Base-by-base conservation (phyloP, 1,140 invertebrate species). In the Arctopsyche grandis region DNA sequence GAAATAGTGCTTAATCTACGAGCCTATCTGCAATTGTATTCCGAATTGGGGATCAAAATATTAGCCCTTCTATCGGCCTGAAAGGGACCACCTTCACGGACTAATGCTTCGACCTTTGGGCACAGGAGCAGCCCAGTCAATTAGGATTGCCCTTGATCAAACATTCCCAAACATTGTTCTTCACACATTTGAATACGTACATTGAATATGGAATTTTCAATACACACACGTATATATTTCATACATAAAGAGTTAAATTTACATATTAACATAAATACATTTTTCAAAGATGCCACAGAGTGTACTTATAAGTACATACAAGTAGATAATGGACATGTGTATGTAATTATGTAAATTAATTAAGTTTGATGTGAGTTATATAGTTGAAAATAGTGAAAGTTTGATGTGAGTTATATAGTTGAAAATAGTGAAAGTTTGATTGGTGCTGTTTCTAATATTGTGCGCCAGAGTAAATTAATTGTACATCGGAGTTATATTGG, bases 21-120 rank as follows among this genome's bases (percentile, higher is more conserved):
- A 79, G 75, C 80, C 80, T 79, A 81, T 81, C 80, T 80, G 63
- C 78, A 81, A 79, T 81, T 81, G 76, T 56, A 79, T 69, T 63
- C 66, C 69, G 80, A 81, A 81, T 79, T 81, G 80, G 56, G 80
- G 80, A 81, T 81, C 78, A 81, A 81, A 81, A 81, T 81, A 81
- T 81, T 79, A 81, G 78, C 44, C 44, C 73, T 79, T 69, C 60
- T 82, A 82, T 82, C 75, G 80, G 52, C 69, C 56, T 66, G 70
- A 79, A 66, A 52, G 69, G 46, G 69, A 74, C 78, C 58, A 73
- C 78, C 78, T 79, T 74, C 56, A 60, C 78, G 74, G 74, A 76
- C 74, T 76, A 76, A 76, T 76, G 74, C 74, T 76, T 76, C 74
- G 74, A 76, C 74, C 74, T 76, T 76, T 76, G 74, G 71, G 71